Evolutionary conservation across 2,888 invertebrate species (phyloP).

Genomic region (Eupithecia subfuscata): DNA sequence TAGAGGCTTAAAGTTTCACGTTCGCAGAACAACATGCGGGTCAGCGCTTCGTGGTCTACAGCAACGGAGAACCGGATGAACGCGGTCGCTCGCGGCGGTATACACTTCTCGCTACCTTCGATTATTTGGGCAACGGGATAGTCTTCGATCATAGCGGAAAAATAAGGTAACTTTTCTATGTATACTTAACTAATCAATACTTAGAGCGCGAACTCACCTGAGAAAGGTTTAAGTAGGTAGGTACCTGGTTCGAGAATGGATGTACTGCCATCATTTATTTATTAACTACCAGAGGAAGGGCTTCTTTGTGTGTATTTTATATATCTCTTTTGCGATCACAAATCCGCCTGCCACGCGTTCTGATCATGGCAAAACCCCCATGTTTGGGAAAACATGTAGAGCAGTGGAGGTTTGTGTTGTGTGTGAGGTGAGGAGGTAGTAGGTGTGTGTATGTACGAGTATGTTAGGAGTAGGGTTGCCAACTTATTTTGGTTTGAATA

Average conservation of each 20-base stretch:
- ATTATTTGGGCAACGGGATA: constrained; percentile 74
- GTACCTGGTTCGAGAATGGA: neutral
- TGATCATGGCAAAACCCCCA: too few relatives aligned
- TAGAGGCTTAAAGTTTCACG: constrained; percentile 9
- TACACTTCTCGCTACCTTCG: constrained; percentile 73
- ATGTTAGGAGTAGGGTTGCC: too few relatives aligned
- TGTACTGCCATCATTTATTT: neutral
- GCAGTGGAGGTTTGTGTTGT: too few relatives aligned
- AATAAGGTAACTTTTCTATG: constrained; percentile 59
- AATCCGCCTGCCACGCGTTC: too few relatives aligned
- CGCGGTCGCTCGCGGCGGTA: constrained; percentile 66
- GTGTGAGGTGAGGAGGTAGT: too few relatives aligned
- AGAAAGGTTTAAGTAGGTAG: neutral
- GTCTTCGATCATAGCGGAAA: constrained; percentile 77
- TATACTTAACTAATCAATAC: too few relatives aligned
- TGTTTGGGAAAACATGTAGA: too few relatives aligned
- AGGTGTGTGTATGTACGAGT: too few relatives aligned
- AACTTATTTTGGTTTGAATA: too few relatives aligned
- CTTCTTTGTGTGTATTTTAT: too few relatives aligned
- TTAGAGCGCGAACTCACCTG: neutral
- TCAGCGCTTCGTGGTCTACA: constrained; percentile 72
- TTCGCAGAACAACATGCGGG: constrained; percentile 70
- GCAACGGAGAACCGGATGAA: constrained; percentile 72
- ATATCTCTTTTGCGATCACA: too few relatives aligned
- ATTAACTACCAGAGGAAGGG: neutral